These are phyloP conservation scores for Mugil cephalus DNA, from an alignment of 2,113 vertebrate genomes.

Conservation along the genomic window DNA sequence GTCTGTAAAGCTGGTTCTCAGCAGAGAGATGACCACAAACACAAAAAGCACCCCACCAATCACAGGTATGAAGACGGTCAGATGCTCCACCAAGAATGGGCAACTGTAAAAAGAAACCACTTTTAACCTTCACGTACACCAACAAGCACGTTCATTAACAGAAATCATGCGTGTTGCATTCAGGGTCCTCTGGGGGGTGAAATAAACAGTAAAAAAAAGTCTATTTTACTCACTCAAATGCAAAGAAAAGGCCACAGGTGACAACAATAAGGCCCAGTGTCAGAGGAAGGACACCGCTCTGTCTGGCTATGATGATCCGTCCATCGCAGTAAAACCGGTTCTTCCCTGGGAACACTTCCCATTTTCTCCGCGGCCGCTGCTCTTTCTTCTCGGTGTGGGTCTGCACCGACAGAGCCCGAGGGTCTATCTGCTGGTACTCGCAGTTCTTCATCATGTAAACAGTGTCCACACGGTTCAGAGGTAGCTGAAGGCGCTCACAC, in stretches of 20 bases:
- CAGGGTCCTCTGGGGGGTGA: neutral
- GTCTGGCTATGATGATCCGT: constrained; percentile 89
- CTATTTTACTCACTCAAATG: constrained; percentile 91
- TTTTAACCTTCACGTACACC: neutral
- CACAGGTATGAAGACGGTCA: constrained; percentile 93
- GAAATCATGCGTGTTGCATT: neutral
- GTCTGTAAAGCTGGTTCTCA: constrained; percentile 95
- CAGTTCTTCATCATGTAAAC: constrained; percentile 85
- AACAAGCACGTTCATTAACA: neutral
- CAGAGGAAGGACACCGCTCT: constrained; percentile 91
- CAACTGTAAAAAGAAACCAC: constrained; percentile 84
- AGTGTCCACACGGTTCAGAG: constrained; percentile 4
- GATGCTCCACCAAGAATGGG: constrained; percentile 90
- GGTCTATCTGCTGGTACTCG: constrained; percentile 92
- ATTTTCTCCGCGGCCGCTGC: constrained; percentile 85
- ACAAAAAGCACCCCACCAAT: constrained; percentile 92
- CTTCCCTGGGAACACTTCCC: constrained; percentile 93
- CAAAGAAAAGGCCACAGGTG: constrained; percentile 94
- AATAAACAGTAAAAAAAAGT: neutral
- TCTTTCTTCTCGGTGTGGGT: constrained; percentile 53
- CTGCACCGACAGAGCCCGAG: constrained; percentile 80
- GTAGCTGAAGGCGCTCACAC: constrained; percentile 52
- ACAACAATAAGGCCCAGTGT: constrained; percentile 92
- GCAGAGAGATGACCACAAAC: constrained; percentile 92
- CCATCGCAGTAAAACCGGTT: constrained; percentile 94